Evolutionary conservation across 2,113 vertebrate species (phyloP), one percentile per base, ranked within the genome.

Genomic region (Mobula hypostoma): DNA sequence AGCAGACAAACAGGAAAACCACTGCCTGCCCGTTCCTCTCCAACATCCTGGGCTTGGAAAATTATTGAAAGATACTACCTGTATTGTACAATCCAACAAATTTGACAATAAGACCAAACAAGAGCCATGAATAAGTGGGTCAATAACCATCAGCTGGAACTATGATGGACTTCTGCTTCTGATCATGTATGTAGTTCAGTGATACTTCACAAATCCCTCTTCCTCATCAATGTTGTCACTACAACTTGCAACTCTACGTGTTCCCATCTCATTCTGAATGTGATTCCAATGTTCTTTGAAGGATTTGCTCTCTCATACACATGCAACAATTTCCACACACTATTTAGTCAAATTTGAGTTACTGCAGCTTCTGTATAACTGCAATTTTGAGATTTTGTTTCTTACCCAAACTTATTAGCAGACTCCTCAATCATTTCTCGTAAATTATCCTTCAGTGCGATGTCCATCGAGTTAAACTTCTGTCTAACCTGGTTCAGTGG

Each of bases 381-480:
- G 19, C 6, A 72, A 40, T 29, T 93, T 93, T 56, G 40, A 76
- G 40, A 27, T 74, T 48, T 1, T 40, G 0, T 2, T 5, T 12
- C 90, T 96, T 97, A 99, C 99, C 99, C 98, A 95, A 98, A 99
- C 95, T 99, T 99, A 95, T 97, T 99, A 21, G 98, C 98, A 48
- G 98, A 99, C 95, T 99, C 98, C 94, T 99, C 99, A 66, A 99
- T 98, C 95, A 99, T 97, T 36, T 99, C 98, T 85, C 96, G 96
- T 58, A 99, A 96, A 95, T 99, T 99, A 96, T 99, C 99, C 96
- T 99, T 99, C 95, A 99, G 96, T 0, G 98, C 96, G 40, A 99
- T 95, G 90, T 99, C 99, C 99, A 99, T 99, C 61, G 98, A 98
- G 94, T 97, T 96, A 95, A 99, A 99, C 79, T 99, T 99, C 96